phyloP scores from a whole-genome alignment of 2,888 invertebrate genomes.

The Hedychridium roseum region DNA sequence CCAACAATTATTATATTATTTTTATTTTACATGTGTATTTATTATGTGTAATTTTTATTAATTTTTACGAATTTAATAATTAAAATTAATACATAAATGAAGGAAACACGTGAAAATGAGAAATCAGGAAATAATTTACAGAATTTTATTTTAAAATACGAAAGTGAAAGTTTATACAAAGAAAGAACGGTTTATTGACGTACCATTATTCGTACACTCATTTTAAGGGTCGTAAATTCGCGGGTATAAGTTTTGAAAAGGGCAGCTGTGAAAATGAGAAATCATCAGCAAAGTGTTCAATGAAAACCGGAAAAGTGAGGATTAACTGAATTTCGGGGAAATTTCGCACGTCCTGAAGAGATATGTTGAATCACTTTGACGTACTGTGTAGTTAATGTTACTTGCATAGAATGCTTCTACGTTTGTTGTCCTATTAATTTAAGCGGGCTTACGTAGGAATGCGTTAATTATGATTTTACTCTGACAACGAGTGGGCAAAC shows the following conservation, averaged over 20 bases:
- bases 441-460: conserved; percentile 31
- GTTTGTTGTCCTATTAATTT: conserved; percentile 34
- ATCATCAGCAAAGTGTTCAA: background rate
- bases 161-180: too few relatives aligned
- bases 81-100: too few relatives aligned
- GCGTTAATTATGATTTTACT: conserved; percentile 21
- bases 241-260: conserved; percentile 12
- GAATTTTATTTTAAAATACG: too few relatives aligned
- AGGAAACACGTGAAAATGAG: too few relatives aligned
- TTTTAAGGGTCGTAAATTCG: conserved; percentile 1
- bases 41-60: too few relatives aligned
- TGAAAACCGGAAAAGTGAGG: background rate
- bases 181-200: too few relatives aligned
- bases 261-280: background rate
- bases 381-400: conserved; percentile 27
- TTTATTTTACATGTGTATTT: too few relatives aligned
- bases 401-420: conserved; percentile 39
- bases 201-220: too few relatives aligned
- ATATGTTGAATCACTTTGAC: background rate
- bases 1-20: too few relatives aligned
- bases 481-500: conserved; percentile 11
- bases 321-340: background rate
- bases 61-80: too few relatives aligned
- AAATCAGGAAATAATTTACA: too few relatives aligned
- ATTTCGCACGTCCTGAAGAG: background rate